These are phyloP conservation scores for Drosophila pseudoananassae DNA, from an alignment of 1,140 invertebrate genomes.

Conservation along the genomic window DNA sequence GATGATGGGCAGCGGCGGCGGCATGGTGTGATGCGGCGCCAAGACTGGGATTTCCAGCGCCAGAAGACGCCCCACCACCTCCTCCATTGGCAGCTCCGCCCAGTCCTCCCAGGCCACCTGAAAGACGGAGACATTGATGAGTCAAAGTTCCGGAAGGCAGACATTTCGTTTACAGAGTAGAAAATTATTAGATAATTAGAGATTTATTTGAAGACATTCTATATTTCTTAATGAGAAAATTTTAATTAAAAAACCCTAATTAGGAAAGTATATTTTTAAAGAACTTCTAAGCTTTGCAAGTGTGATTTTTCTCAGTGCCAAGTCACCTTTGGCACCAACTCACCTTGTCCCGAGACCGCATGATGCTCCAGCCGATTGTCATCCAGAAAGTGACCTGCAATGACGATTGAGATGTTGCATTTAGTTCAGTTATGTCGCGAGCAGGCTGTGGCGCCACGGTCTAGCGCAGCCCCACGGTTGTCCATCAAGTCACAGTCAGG, in stretches of 20 bases:
- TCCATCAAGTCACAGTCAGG: constrained; percentile 50
- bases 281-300: too few relatives aligned
- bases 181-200: neutral
- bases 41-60: constrained; percentile 85
- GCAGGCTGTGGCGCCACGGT: constrained; percentile 55
- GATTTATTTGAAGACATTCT: too few relatives aligned
- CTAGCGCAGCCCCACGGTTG: constrained; percentile 72
- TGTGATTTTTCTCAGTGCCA: neutral
- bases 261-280: too few relatives aligned
- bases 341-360: constrained; percentile 73
- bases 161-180: neutral
- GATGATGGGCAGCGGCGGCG: constrained; percentile 70
- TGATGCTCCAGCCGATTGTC: constrained; percentile 83
- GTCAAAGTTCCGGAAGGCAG: neutral
- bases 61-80: constrained; percentile 66
- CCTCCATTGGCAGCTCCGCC: constrained; percentile 46
- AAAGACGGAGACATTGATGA: constrained; percentile 4
- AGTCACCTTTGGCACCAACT: constrained; percentile 33
- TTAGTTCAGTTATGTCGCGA: constrained; percentile 49
- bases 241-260: too few relatives aligned
- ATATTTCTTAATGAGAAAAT: too few relatives aligned
- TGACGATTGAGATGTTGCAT: constrained; percentile 74
- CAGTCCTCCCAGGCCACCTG: constrained; percentile 65
- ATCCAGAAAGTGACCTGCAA: constrained; percentile 83
- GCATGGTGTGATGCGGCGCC: constrained; percentile 65